phyloP scores from a whole-genome alignment of 2,888 invertebrate genomes.

The Oithona nana region DNA sequence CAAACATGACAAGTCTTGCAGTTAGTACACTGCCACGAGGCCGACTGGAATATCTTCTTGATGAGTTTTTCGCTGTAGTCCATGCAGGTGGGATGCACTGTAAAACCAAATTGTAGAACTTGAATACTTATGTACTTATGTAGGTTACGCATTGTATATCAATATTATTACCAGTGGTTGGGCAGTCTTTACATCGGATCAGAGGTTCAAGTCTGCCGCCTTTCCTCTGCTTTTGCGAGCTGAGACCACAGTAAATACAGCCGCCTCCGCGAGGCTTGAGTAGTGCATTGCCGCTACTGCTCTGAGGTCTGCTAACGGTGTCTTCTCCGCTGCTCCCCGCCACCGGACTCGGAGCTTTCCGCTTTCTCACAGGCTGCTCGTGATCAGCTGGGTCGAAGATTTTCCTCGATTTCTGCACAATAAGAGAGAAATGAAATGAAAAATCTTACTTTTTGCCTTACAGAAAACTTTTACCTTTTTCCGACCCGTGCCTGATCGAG shows the following conservation, averaged over 20 bases:
- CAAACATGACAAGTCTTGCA: constrained; percentile 72
- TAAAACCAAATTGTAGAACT: constrained; percentile 19
- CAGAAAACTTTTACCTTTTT: too few relatives aligned
- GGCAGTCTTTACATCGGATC: constrained; percentile 8
- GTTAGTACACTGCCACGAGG: constrained; percentile 62
- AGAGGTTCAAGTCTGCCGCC: constrained; percentile 1
- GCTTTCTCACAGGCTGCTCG: constrained; percentile 28
- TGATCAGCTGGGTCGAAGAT: constrained; percentile 71
- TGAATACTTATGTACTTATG: not conserved
- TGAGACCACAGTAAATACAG: not conserved
- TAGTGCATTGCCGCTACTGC: not conserved
- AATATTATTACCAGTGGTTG: constrained; percentile 3
- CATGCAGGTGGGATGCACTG: constrained; percentile 35
- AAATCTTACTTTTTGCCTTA: too few relatives aligned
- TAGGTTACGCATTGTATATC: not conserved
- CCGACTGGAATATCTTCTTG: constrained; percentile 26
- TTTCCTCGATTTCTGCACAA: constrained; percentile 58
- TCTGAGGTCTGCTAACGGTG: not conserved
- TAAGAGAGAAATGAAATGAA: too few relatives aligned
- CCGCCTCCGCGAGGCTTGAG: not conserved
- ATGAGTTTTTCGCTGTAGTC: constrained; percentile 31
- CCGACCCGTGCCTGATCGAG: not conserved
- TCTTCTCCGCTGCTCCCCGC: not conserved
- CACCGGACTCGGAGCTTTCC: not conserved
- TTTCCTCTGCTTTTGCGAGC: not conserved